These are phyloP conservation scores for Apodemia hepburni DNA, from an alignment of 2,888 invertebrate species.

Conservation along the genomic window DNA sequence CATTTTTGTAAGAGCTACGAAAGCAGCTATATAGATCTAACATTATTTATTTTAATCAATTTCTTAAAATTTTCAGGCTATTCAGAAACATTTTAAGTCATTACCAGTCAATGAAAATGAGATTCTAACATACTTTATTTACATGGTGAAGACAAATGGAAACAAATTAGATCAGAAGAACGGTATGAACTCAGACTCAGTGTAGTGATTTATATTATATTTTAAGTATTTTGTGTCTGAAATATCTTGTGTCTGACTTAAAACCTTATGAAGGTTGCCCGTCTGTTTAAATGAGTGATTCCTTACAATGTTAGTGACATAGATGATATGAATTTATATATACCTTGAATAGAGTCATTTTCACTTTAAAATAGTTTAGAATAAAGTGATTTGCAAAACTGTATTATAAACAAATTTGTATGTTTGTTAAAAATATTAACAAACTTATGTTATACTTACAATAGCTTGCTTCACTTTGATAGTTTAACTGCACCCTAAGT, in stretches of 20 bases:
- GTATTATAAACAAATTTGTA: not conserved
- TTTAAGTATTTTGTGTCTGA: not conserved
- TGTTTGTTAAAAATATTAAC: too few species aligned
- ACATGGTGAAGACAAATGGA: constrained; percentile 96
- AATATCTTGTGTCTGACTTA: not conserved
- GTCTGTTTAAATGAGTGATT: not conserved
- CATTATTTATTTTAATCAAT: not conserved
- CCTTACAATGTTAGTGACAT: constrained; percentile 27
- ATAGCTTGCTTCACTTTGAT: not conserved
- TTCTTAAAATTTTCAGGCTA: constrained; percentile 83
- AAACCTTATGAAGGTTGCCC: constrained; percentile 2
- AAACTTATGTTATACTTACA: not conserved
- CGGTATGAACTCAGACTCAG: constrained; percentile 84
- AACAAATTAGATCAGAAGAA: constrained; percentile 93
- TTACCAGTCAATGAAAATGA: constrained; percentile 97
- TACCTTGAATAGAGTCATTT: not conserved
- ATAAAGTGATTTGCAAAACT: constrained; percentile 12
- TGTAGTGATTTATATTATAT: constrained; percentile 43
- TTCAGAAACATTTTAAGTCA: constrained; percentile 97
- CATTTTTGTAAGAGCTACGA: too few species aligned
- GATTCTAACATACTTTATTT: constrained; percentile 95
- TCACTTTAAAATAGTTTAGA: not conserved
- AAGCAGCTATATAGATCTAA: too few species aligned
- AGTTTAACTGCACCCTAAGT: not conserved
- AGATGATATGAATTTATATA: constrained; percentile 30